Percentiles rank a stretch among this genome's conserved stretches.
Conservation (phyloP, 2,113 vertebrate species). For the Eretmodus cyanostictus region DNA sequence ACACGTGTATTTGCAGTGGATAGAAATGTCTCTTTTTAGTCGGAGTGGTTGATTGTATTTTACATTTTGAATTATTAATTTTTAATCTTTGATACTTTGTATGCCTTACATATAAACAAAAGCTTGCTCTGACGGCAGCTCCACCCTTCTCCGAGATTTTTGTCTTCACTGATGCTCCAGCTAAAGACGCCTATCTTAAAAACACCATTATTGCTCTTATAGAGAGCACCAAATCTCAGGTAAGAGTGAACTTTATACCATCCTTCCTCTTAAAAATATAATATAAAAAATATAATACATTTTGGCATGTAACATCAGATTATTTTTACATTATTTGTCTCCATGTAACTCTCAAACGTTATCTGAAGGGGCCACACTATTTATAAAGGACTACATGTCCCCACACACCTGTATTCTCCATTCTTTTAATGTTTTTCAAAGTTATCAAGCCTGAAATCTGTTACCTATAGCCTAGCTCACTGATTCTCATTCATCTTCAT, state of each 20-base stretch:
- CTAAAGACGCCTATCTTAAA: constrained; percentile 51
- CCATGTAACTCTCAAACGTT: neutral
- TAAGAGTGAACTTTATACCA: neutral
- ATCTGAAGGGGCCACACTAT: neutral
- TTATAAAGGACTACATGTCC: neutral
- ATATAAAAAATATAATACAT: neutral
- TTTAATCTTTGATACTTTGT: neutral
- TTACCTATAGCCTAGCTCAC: neutral
- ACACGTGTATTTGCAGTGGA: neutral
- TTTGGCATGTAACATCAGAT: neutral
- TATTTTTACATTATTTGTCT: neutral
- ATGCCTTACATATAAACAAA: neutral
- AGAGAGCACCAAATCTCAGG: constrained; percentile 56
- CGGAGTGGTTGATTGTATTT: neutral
- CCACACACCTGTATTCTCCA: neutral
- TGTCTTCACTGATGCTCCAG: constrained; percentile 67
- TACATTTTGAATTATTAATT: neutral
- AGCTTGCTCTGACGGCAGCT: constrained; percentile 62
- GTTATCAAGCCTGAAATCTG: neutral
- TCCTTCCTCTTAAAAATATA: neutral
- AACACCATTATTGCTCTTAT: constrained; percentile 54
- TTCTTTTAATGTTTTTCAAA: neutral
- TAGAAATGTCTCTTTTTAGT: neutral
- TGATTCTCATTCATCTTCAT: neutral
- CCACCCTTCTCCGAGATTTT: constrained; percentile 57